Evolutionary conservation across 2,797 vertebrate genomes (phyloP).

Genomic region (Gallinago stenura): DNA sequence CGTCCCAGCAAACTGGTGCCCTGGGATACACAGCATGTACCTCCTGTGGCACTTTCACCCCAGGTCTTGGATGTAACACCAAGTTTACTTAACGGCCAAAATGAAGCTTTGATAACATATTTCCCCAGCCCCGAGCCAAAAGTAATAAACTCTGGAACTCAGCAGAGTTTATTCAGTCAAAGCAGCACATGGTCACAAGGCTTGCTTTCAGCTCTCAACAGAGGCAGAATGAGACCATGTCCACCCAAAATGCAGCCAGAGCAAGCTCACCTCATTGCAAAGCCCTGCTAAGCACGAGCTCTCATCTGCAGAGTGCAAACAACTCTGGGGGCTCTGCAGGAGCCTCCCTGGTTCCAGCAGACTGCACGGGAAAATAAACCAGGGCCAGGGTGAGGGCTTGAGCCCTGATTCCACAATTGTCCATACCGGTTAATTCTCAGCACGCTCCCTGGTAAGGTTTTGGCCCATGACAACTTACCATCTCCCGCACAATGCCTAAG

Average conservation of each 20-base stretch:
- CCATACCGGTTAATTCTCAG: not conserved
- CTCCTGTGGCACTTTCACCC: not conserved
- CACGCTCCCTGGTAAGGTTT: not conserved
- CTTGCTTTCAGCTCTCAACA: not conserved
- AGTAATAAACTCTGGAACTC: not conserved
- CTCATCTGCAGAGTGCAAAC: not conserved
- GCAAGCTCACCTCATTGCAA: not conserved
- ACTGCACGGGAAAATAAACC: not conserved
- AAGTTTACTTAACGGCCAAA: not conserved
- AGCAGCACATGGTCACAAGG: not conserved
- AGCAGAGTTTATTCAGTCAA: not conserved
- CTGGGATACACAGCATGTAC: rapidly evolving
- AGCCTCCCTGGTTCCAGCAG: not conserved
- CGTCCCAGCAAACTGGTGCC: not conserved
- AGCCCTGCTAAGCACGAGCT: not conserved
- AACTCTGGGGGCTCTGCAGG: not conserved
- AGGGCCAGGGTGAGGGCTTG: not conserved
- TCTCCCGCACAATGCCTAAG: not conserved
- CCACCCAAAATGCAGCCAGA: not conserved
- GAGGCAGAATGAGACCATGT: not conserved
- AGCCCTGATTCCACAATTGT: not conserved
- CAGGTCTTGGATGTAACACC: not conserved
- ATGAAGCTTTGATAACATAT: not conserved
- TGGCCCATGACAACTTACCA: not conserved
- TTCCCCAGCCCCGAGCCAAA: not conserved